Conservation (phyloP, 2,888 invertebrate genomes). For the Nephrocerus scutellatus region DNA sequence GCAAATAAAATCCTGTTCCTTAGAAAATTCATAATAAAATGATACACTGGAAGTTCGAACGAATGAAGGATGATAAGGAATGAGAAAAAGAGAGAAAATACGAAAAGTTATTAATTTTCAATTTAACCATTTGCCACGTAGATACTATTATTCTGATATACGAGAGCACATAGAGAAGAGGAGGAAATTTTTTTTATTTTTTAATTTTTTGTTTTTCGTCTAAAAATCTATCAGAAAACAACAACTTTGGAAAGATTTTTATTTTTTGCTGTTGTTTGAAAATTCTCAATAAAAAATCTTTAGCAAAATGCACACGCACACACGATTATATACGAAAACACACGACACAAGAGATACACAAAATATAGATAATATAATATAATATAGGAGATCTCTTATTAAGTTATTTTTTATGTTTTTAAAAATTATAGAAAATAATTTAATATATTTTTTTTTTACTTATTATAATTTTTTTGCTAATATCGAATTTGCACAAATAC, state of each 20-base stretch:
- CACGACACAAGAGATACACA: too few species aligned
- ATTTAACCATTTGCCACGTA: too few species aligned
- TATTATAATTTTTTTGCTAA: conserved; percentile 6
- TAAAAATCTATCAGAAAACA: too few species aligned
- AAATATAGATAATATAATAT: too few species aligned
- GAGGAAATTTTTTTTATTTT: not conserved
- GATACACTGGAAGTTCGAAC: conserved; percentile 55
- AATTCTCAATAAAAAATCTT: too few species aligned
- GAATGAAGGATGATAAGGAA: not conserved
- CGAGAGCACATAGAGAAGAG: not conserved
- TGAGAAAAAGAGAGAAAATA: not conserved
- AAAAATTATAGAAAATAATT: conserved; percentile 3
- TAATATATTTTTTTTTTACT: conserved; percentile 2
- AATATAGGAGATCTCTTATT: too few species aligned
- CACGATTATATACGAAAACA: too few species aligned
- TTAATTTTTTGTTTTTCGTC: not conserved
- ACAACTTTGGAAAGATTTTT: too few species aligned
- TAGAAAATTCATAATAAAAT: conserved; percentile 79
- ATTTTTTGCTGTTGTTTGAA: too few species aligned
- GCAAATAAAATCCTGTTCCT: conserved; percentile 96
- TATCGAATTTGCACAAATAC: conserved; percentile 4
- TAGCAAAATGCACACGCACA: conserved; percentile 17
- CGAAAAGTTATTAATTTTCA: too few species aligned
- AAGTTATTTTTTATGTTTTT: too few species aligned
- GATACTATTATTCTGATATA: too few species aligned